Base-by-base conservation (phyloP, 1,140 invertebrate genomes). In the Hylaeus volcanicus region DNA sequence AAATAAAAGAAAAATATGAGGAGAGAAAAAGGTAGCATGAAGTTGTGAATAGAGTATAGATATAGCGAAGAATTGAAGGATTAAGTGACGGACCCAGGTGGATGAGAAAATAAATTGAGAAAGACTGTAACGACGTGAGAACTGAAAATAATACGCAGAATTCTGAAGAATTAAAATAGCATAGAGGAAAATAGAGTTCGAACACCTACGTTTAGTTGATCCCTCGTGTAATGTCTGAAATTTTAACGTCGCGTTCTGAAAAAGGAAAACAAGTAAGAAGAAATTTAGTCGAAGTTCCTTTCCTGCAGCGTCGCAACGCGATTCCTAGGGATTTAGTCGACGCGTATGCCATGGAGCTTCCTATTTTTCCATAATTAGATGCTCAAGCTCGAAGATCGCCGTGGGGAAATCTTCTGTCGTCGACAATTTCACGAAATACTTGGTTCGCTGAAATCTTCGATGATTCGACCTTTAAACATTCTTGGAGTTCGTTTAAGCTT, bases 401-500 rank as follows among this genome's bases (percentile, higher is more conserved):
- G 53, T 45, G 5, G 66, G 66, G 58, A 78, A 78, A 78, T 78
- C 58, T 72, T 15, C 43, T 6, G 15, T 58, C 53, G 45, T 12
- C 41, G 3, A n/a, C 74, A 48, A 76, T 76, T 76, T 66, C 74
- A 75, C 26, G 51, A 2, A 14, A 75, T n/a, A 37, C 8, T 51
- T 48, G 1, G 12, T 26, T 69, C 43, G 14, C 14, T 56, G 6
- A 37, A 41, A 8, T 11, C n/a, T 43, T 3, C 4, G 58, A 6
- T 26, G 55, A 8, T 8, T 26, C 15, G 0, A 9, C 11, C 26
- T 26, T 26, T 26, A 26, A 26, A 26, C 26, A 26, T 26, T 26
- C 26, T 26, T 26, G 26, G 26, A 26, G 26, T 26, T 26, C 26
- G 3, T 1, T 41, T 51, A 9, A 51, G 11, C 51, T 51, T 51